Base-by-base conservation (phyloP, 2,888 invertebrate genomes). In the Oeneis ivallda region DNA sequence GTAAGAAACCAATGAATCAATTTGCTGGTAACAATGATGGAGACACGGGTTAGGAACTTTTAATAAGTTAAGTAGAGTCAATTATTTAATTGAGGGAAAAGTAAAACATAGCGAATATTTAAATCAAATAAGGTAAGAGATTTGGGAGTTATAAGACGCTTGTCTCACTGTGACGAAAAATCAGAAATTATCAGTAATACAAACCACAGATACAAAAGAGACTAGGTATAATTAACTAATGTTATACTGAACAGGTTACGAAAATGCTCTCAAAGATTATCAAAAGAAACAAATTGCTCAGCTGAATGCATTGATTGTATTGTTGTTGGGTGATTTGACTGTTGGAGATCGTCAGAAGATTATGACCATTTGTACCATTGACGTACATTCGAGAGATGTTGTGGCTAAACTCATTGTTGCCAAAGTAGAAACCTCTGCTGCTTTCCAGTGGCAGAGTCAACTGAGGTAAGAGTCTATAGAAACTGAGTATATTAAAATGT, bases 361-460 rank as follows among this genome's bases (percentile, higher is more conserved):
- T 75, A 98, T 98, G 97, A 98, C 98, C 0, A 96, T 99, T 76
- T 98, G 98, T 85, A 98, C 98, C 3, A 98, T 97, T 68, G 97
- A 98, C 81, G 98, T 98, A 1, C 98, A 98, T 79, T 97, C 98
- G 5, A 93, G 98, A 78, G 98, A 98, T 83, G 98, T 98, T 8
- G 97, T 98, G 0, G 94, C 95, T 0, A 98, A 97, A 81, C 94
- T 98, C 79, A 97, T 98, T 65, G 72, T 90, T 0, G 94, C 95
- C 73, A 97, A 96, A 84, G 96, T 98, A 0, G 97, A 97, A 72
- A 93, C 93, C 56, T 93, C 95, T 0, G 93, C 94, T 41, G 96
- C 96, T 3, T 98, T 98, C 80, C 96, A 96, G 76, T 98, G 98
- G 98, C 97, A 97, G 82, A 96, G 96, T 72, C 98, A 98, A 82